These are phyloP conservation scores for Protobothrops mucrosquamatus DNA, from an alignment of 2,113 vertebrate genomes.

Conservation along the genomic window DNA sequence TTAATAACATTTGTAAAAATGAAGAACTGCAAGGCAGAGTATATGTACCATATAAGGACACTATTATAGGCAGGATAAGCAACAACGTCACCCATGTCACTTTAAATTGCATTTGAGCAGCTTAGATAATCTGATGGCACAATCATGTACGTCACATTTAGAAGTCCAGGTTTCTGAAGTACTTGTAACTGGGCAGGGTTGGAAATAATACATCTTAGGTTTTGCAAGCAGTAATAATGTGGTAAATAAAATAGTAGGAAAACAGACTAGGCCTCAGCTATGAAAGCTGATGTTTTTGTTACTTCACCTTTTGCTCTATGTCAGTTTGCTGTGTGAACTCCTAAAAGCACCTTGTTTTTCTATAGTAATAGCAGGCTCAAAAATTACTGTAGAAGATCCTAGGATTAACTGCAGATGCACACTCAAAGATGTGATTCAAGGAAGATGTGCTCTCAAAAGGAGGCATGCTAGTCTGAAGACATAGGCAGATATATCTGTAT, in stretches of 20 bases:
- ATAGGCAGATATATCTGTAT: background rate
- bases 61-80: background rate
- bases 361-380: background rate
- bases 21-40: background rate
- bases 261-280: background rate
- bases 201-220: background rate
- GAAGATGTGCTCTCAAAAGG: background rate
- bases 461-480: background rate
- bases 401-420: background rate
- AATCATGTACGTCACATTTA: background rate
- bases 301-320: background rate
- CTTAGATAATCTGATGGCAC: background rate
- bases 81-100: background rate
- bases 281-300: background rate
- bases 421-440: background rate
- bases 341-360: background rate
- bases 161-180: background rate
- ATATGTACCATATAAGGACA: background rate
- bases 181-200: background rate
- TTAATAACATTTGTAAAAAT: background rate
- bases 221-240: background rate
- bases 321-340: background rate
- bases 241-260: background rate
- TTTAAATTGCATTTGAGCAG: background rate
- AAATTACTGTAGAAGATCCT: background rate